Evolutionary conservation across 2,113 vertebrate genomes (phyloP).

Genomic region (Choloepus hoffmanni): DNA sequence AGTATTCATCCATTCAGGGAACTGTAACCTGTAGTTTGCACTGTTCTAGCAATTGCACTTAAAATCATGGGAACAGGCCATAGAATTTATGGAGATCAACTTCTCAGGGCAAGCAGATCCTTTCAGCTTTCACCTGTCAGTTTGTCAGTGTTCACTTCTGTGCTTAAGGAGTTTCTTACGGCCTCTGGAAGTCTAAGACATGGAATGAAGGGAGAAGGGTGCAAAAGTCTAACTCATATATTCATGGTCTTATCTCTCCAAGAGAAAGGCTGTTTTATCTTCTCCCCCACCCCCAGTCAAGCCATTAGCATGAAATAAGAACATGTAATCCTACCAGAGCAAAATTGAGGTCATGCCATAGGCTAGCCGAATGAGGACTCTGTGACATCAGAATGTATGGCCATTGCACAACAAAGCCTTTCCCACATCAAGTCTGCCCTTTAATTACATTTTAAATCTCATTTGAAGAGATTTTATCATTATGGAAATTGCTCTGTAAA

Average conservation of each 20-base stretch:
- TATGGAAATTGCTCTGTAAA: conserved; percentile 85
- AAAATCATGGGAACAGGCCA: conserved; percentile 43
- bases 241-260: conserved; percentile 84
- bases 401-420: conserved; percentile 77
- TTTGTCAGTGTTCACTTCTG: conserved; percentile 62
- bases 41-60: conserved; percentile 66
- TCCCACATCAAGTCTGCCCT: conserved; percentile 80
- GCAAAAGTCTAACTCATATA: conserved; percentile 81
- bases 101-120: conserved; percentile 61
- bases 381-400: conserved; percentile 84
- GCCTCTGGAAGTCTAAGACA: conserved; percentile 70
- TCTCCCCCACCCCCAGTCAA: conserved; percentile 85
- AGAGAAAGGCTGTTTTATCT: conserved; percentile 76
- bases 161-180: conserved; percentile 69
- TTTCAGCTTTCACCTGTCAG: conserved; percentile 73
- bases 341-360: conserved; percentile 87
- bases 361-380: conserved; percentile 81
- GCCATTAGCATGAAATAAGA: conserved; percentile 86
- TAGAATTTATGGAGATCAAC: conserved; percentile 55
- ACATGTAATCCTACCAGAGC: conserved; percentile 85
- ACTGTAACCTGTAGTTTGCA: conserved; percentile 18
- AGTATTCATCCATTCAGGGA: conserved; percentile 62
- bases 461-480: conserved; percentile 85
- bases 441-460: conserved; percentile 87
- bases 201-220: conserved; percentile 69